phyloP scores from a whole-genome alignment of 2,888 invertebrate genomes.

The Hypomecis atomaria region DNA sequence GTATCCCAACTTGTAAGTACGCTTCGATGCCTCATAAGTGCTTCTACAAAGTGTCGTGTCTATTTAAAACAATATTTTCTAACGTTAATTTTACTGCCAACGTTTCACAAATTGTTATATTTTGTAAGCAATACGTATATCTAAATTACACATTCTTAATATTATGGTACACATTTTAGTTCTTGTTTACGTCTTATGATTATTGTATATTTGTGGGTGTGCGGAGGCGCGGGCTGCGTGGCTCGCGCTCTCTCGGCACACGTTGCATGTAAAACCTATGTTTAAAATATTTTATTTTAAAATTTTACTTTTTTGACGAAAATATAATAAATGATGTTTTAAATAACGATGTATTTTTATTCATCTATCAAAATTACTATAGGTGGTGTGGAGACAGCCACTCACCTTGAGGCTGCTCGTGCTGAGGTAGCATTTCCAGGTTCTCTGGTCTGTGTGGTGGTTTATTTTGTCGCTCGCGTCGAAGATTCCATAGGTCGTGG shows the following conservation, averaged over 20 bases:
- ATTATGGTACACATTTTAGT: slow-evolving; percentile 75
- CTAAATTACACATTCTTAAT: slow-evolving; percentile 69
- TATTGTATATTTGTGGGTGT: slow-evolving; percentile 67
- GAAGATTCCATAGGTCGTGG: too few species aligned
- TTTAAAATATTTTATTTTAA: slow-evolving; percentile 82
- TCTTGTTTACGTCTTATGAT: slow-evolving; percentile 66
- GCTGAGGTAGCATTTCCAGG: too few species aligned
- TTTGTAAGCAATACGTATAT: slow-evolving; percentile 68
- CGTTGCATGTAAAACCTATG: slow-evolving; percentile 77
- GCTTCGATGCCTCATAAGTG: slow-evolving; percentile 80
- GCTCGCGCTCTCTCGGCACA: slow-evolving; percentile 60
- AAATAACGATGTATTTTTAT: slow-evolving; percentile 58
- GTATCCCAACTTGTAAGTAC: slow-evolving; percentile 71
- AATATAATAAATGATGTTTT: slow-evolving; percentile 84
- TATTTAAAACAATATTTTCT: slow-evolving; percentile 62
- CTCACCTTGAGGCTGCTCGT: too few species aligned
- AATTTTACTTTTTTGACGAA: slow-evolving; percentile 84
- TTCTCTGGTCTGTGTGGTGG: too few species aligned
- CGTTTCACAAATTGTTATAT: slow-evolving; percentile 76
- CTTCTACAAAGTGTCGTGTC: slow-evolving; percentile 74
- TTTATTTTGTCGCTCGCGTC: too few species aligned
- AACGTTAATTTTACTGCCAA: slow-evolving; percentile 76
- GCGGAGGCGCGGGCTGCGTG: slow-evolving; percentile 35
- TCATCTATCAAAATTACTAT: slow-evolving; percentile 36
- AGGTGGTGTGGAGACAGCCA: too few species aligned